phyloP scores from a whole-genome alignment of 1,140 invertebrate species.

The Zaprionus tsacasi region DNA sequence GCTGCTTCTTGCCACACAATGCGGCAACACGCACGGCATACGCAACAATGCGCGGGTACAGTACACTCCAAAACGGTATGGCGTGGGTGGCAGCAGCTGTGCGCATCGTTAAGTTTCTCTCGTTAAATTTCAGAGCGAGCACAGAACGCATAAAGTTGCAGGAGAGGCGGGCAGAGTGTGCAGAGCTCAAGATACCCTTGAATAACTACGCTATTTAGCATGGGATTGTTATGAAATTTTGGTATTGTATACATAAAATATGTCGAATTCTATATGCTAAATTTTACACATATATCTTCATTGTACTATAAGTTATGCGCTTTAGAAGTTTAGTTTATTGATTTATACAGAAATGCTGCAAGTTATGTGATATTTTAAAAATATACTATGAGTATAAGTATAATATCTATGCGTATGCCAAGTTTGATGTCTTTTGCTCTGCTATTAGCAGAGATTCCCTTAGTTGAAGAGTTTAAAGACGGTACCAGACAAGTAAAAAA shows the following conservation, averaged over 20 bases:
- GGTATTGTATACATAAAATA: neutral
- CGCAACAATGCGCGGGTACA: neutral
- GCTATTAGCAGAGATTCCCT: neutral
- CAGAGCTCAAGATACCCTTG: neutral
- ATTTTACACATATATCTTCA: no score
- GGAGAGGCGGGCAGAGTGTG: neutral
- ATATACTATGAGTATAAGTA: fast-evolving
- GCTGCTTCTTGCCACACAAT: neutral
- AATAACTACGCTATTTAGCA: neutral
- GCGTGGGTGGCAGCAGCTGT: conserved; percentile 23
- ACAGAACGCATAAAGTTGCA: conserved; percentile 20
- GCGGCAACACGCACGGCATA: neutral
- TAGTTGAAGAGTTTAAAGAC: neutral
- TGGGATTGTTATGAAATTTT: neutral
- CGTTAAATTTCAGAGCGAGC: conserved; percentile 23
- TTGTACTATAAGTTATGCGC: neutral
- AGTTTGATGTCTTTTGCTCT: neutral
- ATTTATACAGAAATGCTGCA: neutral
- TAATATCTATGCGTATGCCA: neutral
- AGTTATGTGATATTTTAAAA: neutral
- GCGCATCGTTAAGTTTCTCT: conserved; percentile 40
- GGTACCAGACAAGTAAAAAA: neutral
- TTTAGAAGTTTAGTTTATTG: neutral
- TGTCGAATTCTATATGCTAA: neutral
- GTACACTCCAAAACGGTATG: neutral